phyloP scores from a whole-genome alignment of 1,140 invertebrate species.

The Heliconius hewitsoni region DNA sequence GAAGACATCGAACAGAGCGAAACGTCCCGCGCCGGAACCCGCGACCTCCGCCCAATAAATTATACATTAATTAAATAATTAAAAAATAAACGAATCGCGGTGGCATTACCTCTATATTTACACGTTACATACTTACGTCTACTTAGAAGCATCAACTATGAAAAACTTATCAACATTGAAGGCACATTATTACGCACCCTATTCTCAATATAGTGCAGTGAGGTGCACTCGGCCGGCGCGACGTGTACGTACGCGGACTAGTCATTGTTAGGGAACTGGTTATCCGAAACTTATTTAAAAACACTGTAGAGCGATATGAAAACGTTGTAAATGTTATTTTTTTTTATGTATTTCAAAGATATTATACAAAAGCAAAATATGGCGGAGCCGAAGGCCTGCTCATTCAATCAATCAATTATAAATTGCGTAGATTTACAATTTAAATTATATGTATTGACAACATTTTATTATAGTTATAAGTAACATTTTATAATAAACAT shows the following conservation, averaged over 20 bases:
- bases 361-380: too few relatives aligned
- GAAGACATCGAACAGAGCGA: conserved; percentile 28
- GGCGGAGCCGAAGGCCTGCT: neutral
- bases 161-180: conserved; percentile 79
- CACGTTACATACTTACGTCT: conserved; percentile 66
- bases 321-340: neutral
- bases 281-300: neutral
- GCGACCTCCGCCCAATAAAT: conserved; percentile 70
- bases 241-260: neutral
- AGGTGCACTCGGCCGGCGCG: conserved; percentile 62
- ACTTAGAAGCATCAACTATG: conserved; percentile 81
- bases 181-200: conserved; percentile 80
- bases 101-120: conserved; percentile 75
- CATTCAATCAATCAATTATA: too few relatives aligned
- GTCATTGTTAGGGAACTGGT: neutral
- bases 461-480: neutral
- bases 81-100: conserved; percentile 73
- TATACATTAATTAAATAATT: conserved; percentile 76
- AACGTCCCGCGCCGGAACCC: conserved; percentile 17
- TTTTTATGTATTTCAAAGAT: neutral
- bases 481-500: neutral
- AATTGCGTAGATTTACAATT: too few relatives aligned
- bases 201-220: conserved; percentile 67
- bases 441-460: neutral
- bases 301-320: neutral